Evolutionary conservation across 2,888 invertebrate species (phyloP).

Genomic region (Spodoptera littoralis): DNA sequence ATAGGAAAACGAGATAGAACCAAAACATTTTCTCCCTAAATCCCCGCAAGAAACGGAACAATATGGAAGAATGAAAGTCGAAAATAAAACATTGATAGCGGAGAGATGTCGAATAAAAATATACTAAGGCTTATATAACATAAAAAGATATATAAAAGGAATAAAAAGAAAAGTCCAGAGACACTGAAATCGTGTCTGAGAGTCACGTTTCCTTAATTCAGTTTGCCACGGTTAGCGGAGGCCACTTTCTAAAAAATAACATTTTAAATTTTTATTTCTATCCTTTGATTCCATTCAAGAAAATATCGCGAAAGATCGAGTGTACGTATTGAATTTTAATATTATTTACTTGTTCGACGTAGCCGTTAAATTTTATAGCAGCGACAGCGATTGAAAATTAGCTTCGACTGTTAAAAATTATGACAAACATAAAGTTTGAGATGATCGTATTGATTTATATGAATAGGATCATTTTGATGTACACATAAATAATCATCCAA

Average conservation of each 20-base stretch:
- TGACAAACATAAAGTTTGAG: constrained; percentile 34
- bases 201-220: constrained; percentile 76
- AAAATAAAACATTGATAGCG: constrained; percentile 29
- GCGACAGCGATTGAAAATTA: constrained; percentile 47
- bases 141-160: constrained; percentile 54
- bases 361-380: constrained; percentile 40
- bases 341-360: constrained; percentile 38
- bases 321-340: constrained; percentile 33
- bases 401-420: constrained; percentile 29
- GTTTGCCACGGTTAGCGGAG: constrained; percentile 69
- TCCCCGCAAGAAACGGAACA: constrained; percentile 3
- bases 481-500: constrained; percentile 1
- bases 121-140: constrained; percentile 40
- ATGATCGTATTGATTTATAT: constrained; percentile 33
- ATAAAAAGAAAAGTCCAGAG: constrained; percentile 60
- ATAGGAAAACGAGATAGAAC: too few relatives aligned
- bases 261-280: constrained; percentile 45
- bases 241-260: constrained; percentile 69
- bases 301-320: constrained; percentile 53
- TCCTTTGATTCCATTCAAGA: constrained; percentile 54
- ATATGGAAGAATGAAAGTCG: neutral
- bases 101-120: constrained; percentile 22
- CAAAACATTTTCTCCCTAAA: too few relatives aligned
- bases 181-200: constrained; percentile 66
- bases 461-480: constrained; percentile 14